These are phyloP conservation scores for Plebejus anna DNA, from an alignment of 2,888 invertebrate species.

Conservation along the genomic window DNA sequence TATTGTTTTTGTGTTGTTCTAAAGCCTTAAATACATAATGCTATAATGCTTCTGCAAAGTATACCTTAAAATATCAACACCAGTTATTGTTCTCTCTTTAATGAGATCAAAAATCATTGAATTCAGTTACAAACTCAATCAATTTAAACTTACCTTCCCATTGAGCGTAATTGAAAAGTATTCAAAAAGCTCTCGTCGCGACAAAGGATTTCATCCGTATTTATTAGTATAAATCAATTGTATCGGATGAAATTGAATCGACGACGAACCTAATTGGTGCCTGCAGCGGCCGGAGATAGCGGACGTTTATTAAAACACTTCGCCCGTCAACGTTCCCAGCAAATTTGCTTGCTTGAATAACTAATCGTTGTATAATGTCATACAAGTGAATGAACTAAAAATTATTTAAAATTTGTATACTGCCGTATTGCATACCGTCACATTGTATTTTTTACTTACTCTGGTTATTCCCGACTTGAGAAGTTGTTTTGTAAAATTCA, in stretches of 20 bases:
- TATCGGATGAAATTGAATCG: constrained; percentile 16
- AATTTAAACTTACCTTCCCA: not conserved
- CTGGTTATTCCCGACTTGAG: no score
- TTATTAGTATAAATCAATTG: constrained; percentile 15
- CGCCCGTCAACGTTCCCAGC: not conserved
- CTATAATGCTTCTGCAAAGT: no score
- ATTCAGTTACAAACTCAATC: not conserved
- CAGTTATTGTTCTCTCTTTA: not conserved
- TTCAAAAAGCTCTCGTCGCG: not conserved
- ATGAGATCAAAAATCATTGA: not conserved
- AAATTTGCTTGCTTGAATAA: not conserved
- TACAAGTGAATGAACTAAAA: no score
- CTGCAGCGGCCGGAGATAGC: not conserved
- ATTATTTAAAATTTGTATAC: no score
- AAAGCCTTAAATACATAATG: no score
- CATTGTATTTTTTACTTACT: no score
- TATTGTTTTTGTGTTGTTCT: no score
- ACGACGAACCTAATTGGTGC: constrained; percentile 3
- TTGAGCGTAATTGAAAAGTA: not conserved
- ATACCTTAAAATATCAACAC: not conserved
- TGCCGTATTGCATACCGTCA: no score
- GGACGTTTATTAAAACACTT: not conserved
- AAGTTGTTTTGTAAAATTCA: no score
- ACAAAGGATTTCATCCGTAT: constrained; percentile 17
- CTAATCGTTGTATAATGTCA: not conserved